Conservation (phyloP, 2,888 invertebrate genomes). For the Watsonalla cultraria region DNA sequence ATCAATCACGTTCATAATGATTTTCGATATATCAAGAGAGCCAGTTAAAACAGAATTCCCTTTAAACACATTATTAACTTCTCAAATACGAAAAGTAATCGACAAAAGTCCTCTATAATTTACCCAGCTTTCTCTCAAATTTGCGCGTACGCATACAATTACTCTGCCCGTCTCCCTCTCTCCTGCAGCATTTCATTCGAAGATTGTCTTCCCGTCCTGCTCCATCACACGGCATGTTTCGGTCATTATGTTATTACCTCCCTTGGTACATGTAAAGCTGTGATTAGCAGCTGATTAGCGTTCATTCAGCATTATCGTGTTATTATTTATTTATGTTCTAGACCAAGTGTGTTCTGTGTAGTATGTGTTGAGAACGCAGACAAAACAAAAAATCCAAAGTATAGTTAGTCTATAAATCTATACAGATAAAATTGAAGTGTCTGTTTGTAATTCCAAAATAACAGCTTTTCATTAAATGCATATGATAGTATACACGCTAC, state of each 20-base stretch:
- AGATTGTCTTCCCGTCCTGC: conserved; percentile 17
- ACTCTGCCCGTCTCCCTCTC: neutral
- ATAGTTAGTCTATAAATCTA: too few species aligned
- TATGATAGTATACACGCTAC: too few species aligned
- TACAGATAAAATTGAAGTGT: too few species aligned
- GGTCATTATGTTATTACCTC: conserved; percentile 70
- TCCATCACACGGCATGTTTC: conserved; percentile 30
- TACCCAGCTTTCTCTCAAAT: conserved; percentile 37
- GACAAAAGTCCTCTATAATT: conserved; percentile 8
- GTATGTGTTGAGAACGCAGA: conserved; percentile 34
- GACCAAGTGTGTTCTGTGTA: conserved; percentile 68
- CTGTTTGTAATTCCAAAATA: too few species aligned
- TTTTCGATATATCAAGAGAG: too few species aligned
- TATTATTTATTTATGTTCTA: conserved; percentile 77
- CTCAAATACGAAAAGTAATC: conserved; percentile 4
- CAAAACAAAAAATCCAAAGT: conserved; percentile 11
- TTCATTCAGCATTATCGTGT: conserved; percentile 74
- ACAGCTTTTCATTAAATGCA: too few species aligned
- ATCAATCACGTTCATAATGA: too few species aligned
- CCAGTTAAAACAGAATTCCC: too few species aligned
- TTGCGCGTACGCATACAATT: conserved; percentile 39
- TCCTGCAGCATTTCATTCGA: neutral
- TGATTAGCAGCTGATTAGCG: conserved; percentile 75
- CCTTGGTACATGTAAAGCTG: conserved; percentile 57
- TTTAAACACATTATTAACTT: neutral